Evolutionary conservation across 1,140 invertebrate genomes (phyloP), one percentile per base, ranked within the genome.

Genomic region (Zaprionus inermis): DNA sequence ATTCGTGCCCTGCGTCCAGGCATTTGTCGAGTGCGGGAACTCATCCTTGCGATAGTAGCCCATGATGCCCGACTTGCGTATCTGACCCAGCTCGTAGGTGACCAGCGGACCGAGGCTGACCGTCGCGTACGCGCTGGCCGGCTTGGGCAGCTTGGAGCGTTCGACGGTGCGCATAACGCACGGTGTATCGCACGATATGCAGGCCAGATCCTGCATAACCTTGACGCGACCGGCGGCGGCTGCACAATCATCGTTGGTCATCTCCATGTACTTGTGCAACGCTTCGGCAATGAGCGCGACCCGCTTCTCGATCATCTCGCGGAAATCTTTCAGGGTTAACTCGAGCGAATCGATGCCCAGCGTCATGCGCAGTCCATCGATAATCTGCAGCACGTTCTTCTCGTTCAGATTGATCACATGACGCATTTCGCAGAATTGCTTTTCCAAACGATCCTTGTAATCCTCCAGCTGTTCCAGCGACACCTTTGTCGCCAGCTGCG

Each of bases 101-200:
- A 96, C 92, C 68, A 95, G 94, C 0, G 95, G 95, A 24, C 94
- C 95, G 81, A 95, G 93, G 16, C 77, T 69, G 0, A 76, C 63
- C 5, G 94, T 94, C 5, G 92, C 89, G 32, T 93, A 93, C 2
- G 94, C 93, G 1, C 94, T 92, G 46, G 94, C 68, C 22, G 92
- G 78, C 0, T 94, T 93, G 0, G 93, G 81, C 9, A 92, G 76
- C 5, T 94, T 92, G 1, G 91, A 75, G 41, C 93, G 92, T 3
- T 94, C 93, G n/a, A 95, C 93, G 71, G 93, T 94, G 10, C 93
- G 92, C 95, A 96, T 96, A 0, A 95, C 93, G 0, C 94, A 95
- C 20, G 95, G 93, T 16, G 95, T 95, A 72, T 96, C 95, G 77
- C 96, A 96, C 0, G 95, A 96, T 82, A 96, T 94, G 76, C 96